Conservation (phyloP, 2,113 vertebrate genomes). For the Stomatorhinus ivindoensis region DNA sequence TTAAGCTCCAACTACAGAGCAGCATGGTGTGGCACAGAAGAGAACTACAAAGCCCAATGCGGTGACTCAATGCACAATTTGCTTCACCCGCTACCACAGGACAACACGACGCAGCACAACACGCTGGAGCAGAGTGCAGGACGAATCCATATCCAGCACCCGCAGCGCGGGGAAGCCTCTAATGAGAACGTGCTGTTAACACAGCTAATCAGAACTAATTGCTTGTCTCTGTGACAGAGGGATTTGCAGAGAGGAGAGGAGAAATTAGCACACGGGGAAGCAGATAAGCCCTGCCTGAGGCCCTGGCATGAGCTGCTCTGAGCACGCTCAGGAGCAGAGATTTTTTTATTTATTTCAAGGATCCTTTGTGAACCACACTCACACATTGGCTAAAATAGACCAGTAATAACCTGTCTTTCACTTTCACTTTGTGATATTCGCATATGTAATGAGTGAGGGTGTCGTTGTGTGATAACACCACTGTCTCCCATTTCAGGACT, state of each 20-base stretch:
- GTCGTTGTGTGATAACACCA: neutral
- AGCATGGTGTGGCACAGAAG: neutral
- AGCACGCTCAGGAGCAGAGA: neutral
- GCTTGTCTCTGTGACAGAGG: slow-evolving; percentile 33
- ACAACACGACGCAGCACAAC: neutral
- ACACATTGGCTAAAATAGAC: neutral
- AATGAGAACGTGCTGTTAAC: slow-evolving; percentile 19
- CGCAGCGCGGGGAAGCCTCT: neutral
- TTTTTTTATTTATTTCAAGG: slow-evolving; percentile 8
- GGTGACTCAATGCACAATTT: neutral
- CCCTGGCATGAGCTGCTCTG: slow-evolving; percentile 19
- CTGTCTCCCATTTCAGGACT: neutral
- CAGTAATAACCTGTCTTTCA: neutral
- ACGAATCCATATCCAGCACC: slow-evolving; percentile 3
- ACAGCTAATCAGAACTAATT: slow-evolving; percentile 48
- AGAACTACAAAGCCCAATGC: neutral
- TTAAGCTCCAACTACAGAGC: neutral
- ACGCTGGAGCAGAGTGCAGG: neutral
- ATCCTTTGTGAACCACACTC: neutral
- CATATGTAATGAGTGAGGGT: neutral
- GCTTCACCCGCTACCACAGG: neutral
- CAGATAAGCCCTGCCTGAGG: slow-evolving; percentile 21
- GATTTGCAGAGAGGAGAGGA: slow-evolving; percentile 14
- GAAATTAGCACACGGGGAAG: slow-evolving; percentile 43
- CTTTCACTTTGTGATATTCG: neutral